Base-by-base conservation (phyloP, 2,888 invertebrate species). In the Eremobia ochroleuca region DNA sequence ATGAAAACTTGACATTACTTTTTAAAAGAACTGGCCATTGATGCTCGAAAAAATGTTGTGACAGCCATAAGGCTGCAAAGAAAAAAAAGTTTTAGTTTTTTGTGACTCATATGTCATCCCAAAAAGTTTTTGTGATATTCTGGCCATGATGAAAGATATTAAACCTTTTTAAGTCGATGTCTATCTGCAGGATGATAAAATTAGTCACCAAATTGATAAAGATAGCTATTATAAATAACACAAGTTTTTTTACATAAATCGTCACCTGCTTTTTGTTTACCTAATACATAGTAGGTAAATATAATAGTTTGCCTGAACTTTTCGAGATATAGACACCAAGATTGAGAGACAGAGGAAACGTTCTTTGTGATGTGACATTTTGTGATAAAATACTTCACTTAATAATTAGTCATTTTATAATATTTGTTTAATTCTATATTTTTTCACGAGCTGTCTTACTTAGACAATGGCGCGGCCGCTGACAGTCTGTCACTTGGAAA, bases 1-100 rank as follows among this genome's bases (percentile, higher is more conserved):
- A 52, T 52, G 76, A 81, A 80, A 82, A 74, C 81, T 79, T 76
- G 73, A 75, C 77, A 81, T 81, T 83, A 81, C 69, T 77, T 85
- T 85, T 85, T 72, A 68, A 79, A 79, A 80, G 66, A 76, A 55
- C 77, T 77, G 83, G 85, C 78, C 72, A 71, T 61, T 77, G 55
- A 75, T 59, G 59, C 31, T 77, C 58, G 61, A 85, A 83, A 87
- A 87, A 83, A 81, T 79, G 55, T 85, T 87, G 81, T 83, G 86
- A 83, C 86, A 85, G 83, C 72, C 65, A 28, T 78, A 72, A 31
- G 34, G 15, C 31, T 34, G 28, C 1, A 64, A 62, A 77, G 31
- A 68, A 83, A 74, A 84, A 70, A 83, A 74, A 84, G 68, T 43
- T 65, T 73, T 77, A 55, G 25, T 67, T 77, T 86, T 85, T 86